Evolutionary conservation across 2,888 invertebrate genomes (phyloP), one percentile per base, ranked within the genome.

Genomic region (Phymatocera aterrima): DNA sequence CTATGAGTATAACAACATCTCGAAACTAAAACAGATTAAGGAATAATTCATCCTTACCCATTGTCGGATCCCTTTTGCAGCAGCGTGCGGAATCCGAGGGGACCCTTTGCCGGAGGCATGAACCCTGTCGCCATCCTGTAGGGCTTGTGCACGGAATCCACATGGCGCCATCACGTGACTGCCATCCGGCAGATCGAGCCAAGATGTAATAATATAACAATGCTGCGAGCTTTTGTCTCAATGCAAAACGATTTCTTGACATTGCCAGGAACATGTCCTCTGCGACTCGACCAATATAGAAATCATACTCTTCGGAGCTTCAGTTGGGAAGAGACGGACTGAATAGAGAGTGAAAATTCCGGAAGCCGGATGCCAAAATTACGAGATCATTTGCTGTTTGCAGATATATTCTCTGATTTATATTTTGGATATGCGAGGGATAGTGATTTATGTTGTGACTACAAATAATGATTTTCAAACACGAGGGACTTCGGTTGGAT

Each of bases 11-110:
- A 72, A 51, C 72, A 72, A 72, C 54, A 72, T 72, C 72, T 31
- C 72, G 72, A 54, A 51, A 72, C 72, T 31, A 24, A 54, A 72
- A 54, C 72, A 54, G 72, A 72, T 72, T 54, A 72, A 54, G 34
- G 72, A 72, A 72, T 54, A 72, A 72, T 51, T 72, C 72, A 51
- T 48, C 31, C 51, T 54, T 51, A 51, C 51, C 72, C 31, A 72
- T 72, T 72, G 72, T 72, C 51, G 72, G 46, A 46, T 68, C 68
- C 68, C 54, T 72, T 54, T 72, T 51, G 51, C 68, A 46, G 5
- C 28, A 46, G 15, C 15, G 46, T 8, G 37, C 18, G 37, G 72
- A 54, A 51, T 54, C 51, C 51, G 51, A 72, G 54, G 72, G 51
- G 72, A 34, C 46, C n/a, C 28, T 68, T 46, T n/a, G 72, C 72